Evolutionary conservation across 1,140 invertebrate species (phyloP), one percentile per base, ranked within the genome.

Genomic region (Lasioglossum albipes): DNA sequence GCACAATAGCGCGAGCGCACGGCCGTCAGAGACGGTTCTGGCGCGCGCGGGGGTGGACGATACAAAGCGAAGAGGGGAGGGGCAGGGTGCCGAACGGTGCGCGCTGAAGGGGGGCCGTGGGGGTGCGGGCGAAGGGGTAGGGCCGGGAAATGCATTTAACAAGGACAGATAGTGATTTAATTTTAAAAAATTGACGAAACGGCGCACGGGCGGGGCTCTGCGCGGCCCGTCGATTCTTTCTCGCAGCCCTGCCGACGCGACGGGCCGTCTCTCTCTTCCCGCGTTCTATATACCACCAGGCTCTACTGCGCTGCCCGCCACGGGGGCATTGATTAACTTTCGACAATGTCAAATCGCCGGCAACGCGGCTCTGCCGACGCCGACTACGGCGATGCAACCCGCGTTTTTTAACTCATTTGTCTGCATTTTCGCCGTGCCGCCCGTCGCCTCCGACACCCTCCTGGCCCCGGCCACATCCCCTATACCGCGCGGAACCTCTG

Each of bases 101-200:
- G 68, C 79, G 31, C 68, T 31, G 57, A 71, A 52, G 71, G 42
- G 62, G 64, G 78, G 64, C 41, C 75, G 78, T 79, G 75, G 52
- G 67, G 61, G 74, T 73, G 27, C 59, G 61, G 10, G 22, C 22
- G 54, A 64, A 27, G 67, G 70, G 31, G 54, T 82, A 84, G 78
- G 80, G 75, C 81, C 86, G 89, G 90, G 85, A 93, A 93, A 93
- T 89, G 92, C 91, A 91, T 93, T 92, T 93, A 93, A 93, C 93
- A 93, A 93, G 92, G 91, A 93, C 93, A 93, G 92, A 92, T 93
- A 90, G 92, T 93, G 92, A 93, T 93, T 93, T 93, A 93, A 93
- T 93, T 93, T 93, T 91, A 89, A 93, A 93, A 93, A 93, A 93
- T 93, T 92, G 92, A 93, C 91, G 91, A 92, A 92, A 92, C 91